Percentiles rank a stretch among this genome's conserved stretches.
phyloP scores from a whole-genome alignment of 2,888 invertebrate genomes.

The Therioaphis trifolii region DNA sequence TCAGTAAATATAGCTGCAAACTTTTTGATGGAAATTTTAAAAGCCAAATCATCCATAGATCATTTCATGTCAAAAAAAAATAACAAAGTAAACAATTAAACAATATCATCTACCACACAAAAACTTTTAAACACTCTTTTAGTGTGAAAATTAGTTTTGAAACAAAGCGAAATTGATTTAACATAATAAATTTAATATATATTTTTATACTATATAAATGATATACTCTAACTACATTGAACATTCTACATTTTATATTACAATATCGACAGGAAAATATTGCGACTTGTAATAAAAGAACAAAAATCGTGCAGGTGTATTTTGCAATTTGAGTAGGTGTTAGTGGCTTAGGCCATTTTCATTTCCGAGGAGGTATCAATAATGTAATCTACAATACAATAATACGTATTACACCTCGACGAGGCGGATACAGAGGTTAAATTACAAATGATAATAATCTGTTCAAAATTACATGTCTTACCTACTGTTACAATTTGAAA shows the following conservation, averaged over 20 bases:
- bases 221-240: no score
- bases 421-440: background rate
- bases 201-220: no score
- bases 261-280: background rate
- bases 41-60: slow-evolving; percentile 8
- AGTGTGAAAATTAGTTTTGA: background rate
- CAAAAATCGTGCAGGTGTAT: slow-evolving; percentile 13
- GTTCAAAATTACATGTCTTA: slow-evolving; percentile 2
- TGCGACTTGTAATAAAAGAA: slow-evolving; percentile 8
- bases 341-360: background rate
- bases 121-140: background rate
- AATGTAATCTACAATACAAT: slow-evolving; percentile 11
- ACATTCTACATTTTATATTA: background rate
- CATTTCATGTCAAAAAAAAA: slow-evolving; percentile 2
- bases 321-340: slow-evolving; percentile 10
- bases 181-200: no score
- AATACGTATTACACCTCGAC: background rate
- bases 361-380: background rate
- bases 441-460: slow-evolving; percentile 15
- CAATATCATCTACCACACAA: background rate
- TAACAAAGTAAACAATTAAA: slow-evolving; percentile 17
- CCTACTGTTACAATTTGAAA: background rate
- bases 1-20: background rate
- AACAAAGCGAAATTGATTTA: background rate
- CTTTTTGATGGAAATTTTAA: slow-evolving; percentile 16